A percentile compares a stretch with the other conserved stretches of the same genome.
Evolutionary conservation across 2,113 vertebrate species (phyloP).

Genomic region (Pithys albifrons): DNA sequence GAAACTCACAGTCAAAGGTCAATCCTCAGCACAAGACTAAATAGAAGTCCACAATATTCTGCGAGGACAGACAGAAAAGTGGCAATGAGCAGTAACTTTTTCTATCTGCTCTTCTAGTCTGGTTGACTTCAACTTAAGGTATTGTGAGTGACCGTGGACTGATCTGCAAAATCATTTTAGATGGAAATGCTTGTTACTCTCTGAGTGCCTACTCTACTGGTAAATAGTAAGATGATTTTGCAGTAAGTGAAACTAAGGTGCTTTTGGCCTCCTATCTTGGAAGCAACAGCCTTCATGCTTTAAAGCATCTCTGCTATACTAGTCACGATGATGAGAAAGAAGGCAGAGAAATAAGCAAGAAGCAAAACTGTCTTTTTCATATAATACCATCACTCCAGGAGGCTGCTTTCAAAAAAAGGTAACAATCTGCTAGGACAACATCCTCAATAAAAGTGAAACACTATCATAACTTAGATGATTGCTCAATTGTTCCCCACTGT

Average conservation of each 20-base stretch:
- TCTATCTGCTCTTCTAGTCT: neutral
- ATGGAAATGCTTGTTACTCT: neutral
- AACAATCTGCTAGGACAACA: neutral
- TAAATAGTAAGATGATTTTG: neutral
- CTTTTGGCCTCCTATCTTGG: neutral
- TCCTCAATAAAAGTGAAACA: neutral
- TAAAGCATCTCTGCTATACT: neutral
- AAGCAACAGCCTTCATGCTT: neutral
- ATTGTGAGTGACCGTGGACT: fast-evolving
- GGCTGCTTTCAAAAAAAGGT: neutral
- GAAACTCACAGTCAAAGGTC: neutral
- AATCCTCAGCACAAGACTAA: neutral
- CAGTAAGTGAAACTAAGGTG: neutral
- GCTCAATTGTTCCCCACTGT: neutral
- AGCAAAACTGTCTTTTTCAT: neutral
- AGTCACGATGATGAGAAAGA: neutral
- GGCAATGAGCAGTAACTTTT: neutral
- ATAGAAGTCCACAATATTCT: neutral
- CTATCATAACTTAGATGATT: neutral
- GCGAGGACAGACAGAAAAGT: neutral
- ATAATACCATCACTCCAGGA: neutral
- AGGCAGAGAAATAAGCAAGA: neutral
- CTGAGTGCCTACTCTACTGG: neutral
- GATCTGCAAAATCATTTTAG: neutral
- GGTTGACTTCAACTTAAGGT: neutral